phyloP scores from a whole-genome alignment of 2,113 vertebrate genomes.

The Rhinoderma darwinii region DNA sequence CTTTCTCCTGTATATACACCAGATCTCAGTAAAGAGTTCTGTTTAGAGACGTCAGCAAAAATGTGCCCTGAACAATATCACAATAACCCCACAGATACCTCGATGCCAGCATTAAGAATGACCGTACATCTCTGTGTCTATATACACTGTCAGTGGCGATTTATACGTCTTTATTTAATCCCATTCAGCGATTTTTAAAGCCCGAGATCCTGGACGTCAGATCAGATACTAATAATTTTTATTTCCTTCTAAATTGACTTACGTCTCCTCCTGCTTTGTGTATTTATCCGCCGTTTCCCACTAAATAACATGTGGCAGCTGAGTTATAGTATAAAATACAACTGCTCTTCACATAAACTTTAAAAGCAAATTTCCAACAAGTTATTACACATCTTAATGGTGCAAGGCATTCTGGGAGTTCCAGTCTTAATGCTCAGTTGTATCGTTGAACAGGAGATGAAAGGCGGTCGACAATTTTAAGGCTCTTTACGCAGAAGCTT shows the following conservation, averaged over 20 bases:
- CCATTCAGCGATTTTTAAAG: conserved; percentile 24
- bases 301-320: conserved; percentile 4
- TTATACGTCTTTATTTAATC: conserved; percentile 36
- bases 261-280: conserved; percentile 8
- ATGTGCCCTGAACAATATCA: conserved; percentile 35
- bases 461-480: not conserved
- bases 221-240: conserved; percentile 22
- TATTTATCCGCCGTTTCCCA: not conserved
- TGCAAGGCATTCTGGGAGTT: conserved; percentile 38
- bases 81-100: conserved; percentile 10
- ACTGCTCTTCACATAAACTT: conserved; percentile 15
- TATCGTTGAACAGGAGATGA: conserved; percentile 15
- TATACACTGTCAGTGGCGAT: conserved; percentile 40
- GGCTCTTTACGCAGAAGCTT: conserved; percentile 7
- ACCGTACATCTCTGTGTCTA: conserved; percentile 31
- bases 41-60: conserved; percentile 48
- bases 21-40: conserved; percentile 21
- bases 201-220: not conserved
- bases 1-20: conserved; percentile 14
- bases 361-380: conserved; percentile 18
- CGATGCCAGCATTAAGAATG: not conserved
- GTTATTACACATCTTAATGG: not conserved
- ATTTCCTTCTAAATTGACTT: conserved; percentile 17
- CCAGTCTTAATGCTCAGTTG: not conserved
- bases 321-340: not conserved